Conservation (phyloP, 2,888 invertebrate genomes). For the Sphinx pinastri region DNA sequence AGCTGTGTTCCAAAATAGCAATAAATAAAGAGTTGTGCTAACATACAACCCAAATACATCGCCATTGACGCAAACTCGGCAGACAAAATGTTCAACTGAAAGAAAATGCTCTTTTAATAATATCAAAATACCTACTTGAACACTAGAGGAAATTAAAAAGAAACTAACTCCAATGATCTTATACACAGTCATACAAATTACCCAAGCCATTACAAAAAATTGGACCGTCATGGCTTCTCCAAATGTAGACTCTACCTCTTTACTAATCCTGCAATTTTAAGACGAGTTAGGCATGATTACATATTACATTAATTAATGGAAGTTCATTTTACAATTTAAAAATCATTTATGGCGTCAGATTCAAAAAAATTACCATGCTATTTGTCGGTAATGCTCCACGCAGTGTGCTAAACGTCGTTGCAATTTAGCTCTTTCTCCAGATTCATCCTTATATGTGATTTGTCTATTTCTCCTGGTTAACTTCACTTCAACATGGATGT, state of each 20-base stretch:
- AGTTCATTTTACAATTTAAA: no score
- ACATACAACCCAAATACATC: constrained; percentile 65
- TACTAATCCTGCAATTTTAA: constrained; percentile 52
- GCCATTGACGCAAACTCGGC: constrained; percentile 65
- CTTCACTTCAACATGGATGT: constrained; percentile 33
- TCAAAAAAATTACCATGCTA: constrained; percentile 52
- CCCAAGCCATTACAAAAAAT: constrained; percentile 67
- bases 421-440: constrained; percentile 38
- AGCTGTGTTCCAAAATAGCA: constrained; percentile 73
- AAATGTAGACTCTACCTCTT: constrained; percentile 68
- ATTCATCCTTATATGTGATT: constrained; percentile 42
- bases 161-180: constrained; percentile 67
- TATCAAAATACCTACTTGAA: no score
- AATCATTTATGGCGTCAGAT: no score
- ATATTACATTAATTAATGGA: no score
- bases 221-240: constrained; percentile 65
- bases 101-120: constrained; percentile 29
- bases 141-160: background rate
- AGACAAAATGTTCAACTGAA: constrained; percentile 63
- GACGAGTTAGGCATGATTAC: constrained; percentile 13
- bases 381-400: constrained; percentile 60
- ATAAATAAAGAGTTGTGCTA: constrained; percentile 69
- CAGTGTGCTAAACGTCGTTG: constrained; percentile 57
- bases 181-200: constrained; percentile 74
- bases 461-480: constrained; percentile 31